Evolutionary conservation across 2,797 vertebrate species (phyloP).

Genomic region (Lerista edwardsae): DNA sequence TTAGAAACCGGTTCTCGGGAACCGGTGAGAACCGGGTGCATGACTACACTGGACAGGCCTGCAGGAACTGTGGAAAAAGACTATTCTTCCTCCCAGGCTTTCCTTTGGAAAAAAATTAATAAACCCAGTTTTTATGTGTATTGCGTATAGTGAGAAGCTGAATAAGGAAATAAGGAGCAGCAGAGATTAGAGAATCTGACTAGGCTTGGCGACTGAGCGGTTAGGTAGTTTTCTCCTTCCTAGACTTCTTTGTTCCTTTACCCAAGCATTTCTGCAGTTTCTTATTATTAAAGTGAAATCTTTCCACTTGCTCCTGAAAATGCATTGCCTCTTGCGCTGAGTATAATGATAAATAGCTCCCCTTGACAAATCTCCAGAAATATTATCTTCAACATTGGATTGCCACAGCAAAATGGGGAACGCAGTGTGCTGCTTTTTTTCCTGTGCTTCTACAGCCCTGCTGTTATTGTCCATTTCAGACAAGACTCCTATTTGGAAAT

Average conservation of each 20-base stretch:
- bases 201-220: background rate
- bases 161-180: background rate
- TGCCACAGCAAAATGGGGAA: background rate
- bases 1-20: too few relatives aligned
- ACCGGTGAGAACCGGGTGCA: too few relatives aligned
- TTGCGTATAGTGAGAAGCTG: background rate
- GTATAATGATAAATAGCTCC: constrained; percentile 26
- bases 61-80: background rate
- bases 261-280: constrained; percentile 4
- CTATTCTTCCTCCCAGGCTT: background rate
- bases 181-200: background rate
- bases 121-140: background rate
- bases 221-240: background rate
- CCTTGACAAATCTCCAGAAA: constrained; percentile 22
- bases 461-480: background rate
- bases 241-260: background rate
- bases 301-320: constrained; percentile 19
- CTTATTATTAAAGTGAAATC: constrained; percentile 22
- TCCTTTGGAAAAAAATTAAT: background rate
- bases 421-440: background rate
- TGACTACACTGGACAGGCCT: background rate
- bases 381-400: constrained; percentile 9
- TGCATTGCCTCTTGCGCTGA: constrained; percentile 12
- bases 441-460: background rate
- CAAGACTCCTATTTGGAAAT: background rate